Conservation (phyloP, 2,113 vertebrate genomes). For the Mobula birostris region DNA sequence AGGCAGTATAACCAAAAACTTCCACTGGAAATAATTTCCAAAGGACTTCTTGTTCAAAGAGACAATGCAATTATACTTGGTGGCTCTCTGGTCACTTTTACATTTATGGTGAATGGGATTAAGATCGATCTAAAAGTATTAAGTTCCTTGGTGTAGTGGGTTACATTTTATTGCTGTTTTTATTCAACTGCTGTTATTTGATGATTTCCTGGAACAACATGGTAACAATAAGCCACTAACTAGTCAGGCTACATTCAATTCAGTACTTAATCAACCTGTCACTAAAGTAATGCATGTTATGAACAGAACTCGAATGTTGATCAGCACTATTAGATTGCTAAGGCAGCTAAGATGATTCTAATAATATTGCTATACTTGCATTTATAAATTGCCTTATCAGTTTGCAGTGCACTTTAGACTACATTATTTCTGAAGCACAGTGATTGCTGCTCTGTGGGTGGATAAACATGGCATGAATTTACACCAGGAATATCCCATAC, state of each 20-base stretch:
- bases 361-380: neutral
- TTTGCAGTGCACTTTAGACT: slow-evolving; percentile 22
- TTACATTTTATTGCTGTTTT: neutral
- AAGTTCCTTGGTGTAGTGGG: neutral
- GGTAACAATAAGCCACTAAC: neutral
- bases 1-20: neutral
- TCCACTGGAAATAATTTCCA: neutral
- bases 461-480: neutral
- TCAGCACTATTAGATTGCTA: neutral
- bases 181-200: neutral
- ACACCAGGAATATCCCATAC: neutral
- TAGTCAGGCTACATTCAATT: neutral
- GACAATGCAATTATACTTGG: neutral
- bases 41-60: neutral
- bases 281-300: neutral
- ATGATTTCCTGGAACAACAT: neutral
- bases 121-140: neutral
- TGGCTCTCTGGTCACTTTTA: neutral
- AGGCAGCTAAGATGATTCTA: slow-evolving; percentile 9
- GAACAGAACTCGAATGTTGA: neutral
- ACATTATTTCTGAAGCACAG: slow-evolving; percentile 18
- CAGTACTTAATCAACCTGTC: neutral
- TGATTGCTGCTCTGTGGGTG: neutral
- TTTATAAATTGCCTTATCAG: slow-evolving; percentile 13
- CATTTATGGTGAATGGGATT: neutral